Evolutionary conservation across 2,888 invertebrate species (phyloP), one percentile per base, ranked within the genome.

Genomic region (Chesias legatella): DNA sequence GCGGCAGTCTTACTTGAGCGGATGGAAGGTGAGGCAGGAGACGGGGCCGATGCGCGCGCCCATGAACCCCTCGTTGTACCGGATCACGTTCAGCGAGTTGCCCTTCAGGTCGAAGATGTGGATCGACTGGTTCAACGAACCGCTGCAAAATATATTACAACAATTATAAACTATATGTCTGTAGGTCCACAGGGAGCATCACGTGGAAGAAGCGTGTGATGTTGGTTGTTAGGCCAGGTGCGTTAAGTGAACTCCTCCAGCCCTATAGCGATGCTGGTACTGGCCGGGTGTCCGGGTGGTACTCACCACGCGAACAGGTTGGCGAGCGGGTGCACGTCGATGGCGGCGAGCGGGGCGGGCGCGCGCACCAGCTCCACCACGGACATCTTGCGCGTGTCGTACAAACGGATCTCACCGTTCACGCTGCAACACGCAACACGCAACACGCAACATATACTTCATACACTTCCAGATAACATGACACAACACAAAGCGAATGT

Each of bases 11-110:
- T 49, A 85, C 84, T 83, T 88, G 60, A 95, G 92, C 23, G 97
- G 95, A 79, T 98, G 98, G 88, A 97, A 98, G 54, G 94, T 92
- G 62, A 98, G 89, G 72, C 96, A 96, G 58, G 93, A 93, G 46
- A 97, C 94, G 28, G 96, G 94, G 9, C 95, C 96, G 60, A 96
- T 95, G 69, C 95, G 91, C 58, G 95, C 93, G 45, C 92, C 92
- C 82, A 84, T 81, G 85, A 98, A 97, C 37, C 98, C 97, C 72
- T 98, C 97, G 78, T 97, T 95, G 76, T 94, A 94, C 72, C 94
- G 94, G 69, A 98, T 93, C 2, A 93, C 91, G 77, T 94, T 95
- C 43, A 96, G 89, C 28, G 89, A 80, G 10, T 89, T 83, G 28
- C 97, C 97, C 53, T 90, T 90, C 58, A 93, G 88, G 64, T 93